Evolutionary conservation across 35 echinoderm and acorn worm species (phyloP), one percentile per base, ranked within the genome.

Genomic region (Patiria miniata): DNA sequence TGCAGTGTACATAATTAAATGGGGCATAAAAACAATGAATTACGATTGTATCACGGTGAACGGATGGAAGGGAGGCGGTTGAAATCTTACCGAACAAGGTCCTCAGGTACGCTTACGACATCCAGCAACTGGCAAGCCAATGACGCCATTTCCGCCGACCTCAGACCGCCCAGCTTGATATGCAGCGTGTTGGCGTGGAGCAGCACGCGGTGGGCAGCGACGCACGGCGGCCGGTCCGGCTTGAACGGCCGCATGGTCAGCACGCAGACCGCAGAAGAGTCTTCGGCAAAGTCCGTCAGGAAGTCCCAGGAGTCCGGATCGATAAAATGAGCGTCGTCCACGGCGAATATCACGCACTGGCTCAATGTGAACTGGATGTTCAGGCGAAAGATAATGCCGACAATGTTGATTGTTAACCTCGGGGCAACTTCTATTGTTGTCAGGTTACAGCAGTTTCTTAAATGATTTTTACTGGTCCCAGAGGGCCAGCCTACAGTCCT

Each of bases 251-350:
- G 40, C 80, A 92, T 92, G 8, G 96, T 87, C 12, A 99, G 87
- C 15, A 95, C 23, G 39, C 93, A 94, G 29, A 94, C 84, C 8
- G 93, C 93, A 12, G 89, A 90, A 12, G 93, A 91, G 78, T 89
- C 87, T 37, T 88, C 78, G 8, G 93, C 83, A 15, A 99, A 80
- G 69, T 99, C 89, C 6, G 78, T 81, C 15, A 99, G 61, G 86
- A 99, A 99, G 15, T 95, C 92, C 96, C 96, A 99, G 0, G 96
- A 99, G 7, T 99, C 87, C 17, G 52, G 78, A 59, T 99, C 96
- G 22, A 99, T 99, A 52, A 78, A 99, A 55, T 99, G 96, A 21
- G 93, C 92, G 54, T 99, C 96, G 68, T 99, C 96, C 4, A 99
- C 87, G 19, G 87, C 90, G 40, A 99, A 95, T 26, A 99, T 88